These are phyloP conservation scores for Formica exsecta DNA, from an alignment of 1,140 invertebrate genomes.

Conservation along the genomic window DNA sequence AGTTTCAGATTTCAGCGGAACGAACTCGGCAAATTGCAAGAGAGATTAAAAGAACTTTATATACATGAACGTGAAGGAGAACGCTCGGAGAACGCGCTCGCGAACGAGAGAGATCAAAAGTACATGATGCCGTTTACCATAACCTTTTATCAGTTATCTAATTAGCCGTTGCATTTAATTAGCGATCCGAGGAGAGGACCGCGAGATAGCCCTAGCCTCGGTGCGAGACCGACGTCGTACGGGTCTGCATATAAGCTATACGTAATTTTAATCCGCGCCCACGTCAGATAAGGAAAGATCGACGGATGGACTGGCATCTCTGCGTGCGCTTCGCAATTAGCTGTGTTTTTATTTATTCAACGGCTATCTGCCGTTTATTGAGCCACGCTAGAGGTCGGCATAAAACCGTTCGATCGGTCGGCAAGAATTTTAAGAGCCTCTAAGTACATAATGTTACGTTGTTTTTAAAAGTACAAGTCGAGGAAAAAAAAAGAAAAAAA, in stretches of 20 bases:
- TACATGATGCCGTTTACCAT: conserved; percentile 69
- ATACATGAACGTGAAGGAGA: conserved; percentile 26
- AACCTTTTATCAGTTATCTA: conserved; percentile 82
- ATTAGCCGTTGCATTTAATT: conserved; percentile 82
- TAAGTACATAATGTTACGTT: neutral
- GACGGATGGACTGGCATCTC: conserved; percentile 76
- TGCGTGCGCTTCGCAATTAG: conserved; percentile 79
- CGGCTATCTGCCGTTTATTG: conserved; percentile 58
- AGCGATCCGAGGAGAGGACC: conserved; percentile 70
- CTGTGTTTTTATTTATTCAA: conserved; percentile 80
- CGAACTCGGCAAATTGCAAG: conserved; percentile 24
- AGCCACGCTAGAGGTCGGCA: conserved; percentile 20
- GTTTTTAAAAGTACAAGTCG: neutral
- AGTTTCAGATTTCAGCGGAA: conserved; percentile 68
- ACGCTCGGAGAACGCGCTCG: conserved; percentile 16
- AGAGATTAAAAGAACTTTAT: neutral
- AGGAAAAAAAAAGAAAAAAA: neutral
- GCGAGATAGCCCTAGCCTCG: conserved; percentile 60
- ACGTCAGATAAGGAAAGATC: conserved; percentile 81
- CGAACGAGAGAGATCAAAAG: conserved; percentile 37
- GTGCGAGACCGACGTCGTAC: conserved; percentile 62
- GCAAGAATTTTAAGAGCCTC: conserved; percentile 18
- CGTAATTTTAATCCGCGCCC: conserved; percentile 80
- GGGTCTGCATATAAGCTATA: conserved; percentile 57
- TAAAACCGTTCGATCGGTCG: conserved; percentile 19